phyloP scores from a whole-genome alignment of 2,113 vertebrate species.

The Rostratula benghalensis region DNA sequence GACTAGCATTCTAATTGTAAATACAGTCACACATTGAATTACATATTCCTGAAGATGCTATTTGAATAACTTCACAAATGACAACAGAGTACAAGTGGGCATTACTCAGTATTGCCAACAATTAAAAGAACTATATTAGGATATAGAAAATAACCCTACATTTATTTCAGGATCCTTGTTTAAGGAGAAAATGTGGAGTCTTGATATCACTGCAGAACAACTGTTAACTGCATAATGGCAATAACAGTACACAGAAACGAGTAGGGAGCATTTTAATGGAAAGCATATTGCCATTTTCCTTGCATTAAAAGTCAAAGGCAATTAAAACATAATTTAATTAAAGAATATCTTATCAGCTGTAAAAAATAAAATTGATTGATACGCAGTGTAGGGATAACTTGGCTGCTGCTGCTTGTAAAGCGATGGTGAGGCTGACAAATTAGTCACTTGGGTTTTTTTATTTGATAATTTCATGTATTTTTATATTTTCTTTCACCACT shows the following conservation, averaged over 20 bases:
- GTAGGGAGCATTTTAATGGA: not conserved
- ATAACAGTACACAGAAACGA: not conserved
- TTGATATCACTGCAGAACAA: not conserved
- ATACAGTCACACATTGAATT: conserved; percentile 9
- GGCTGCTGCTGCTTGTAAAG: conserved; percentile 58
- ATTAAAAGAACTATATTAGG: not conserved
- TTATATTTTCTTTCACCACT: conserved; percentile 51
- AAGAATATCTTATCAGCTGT: conserved; percentile 68
- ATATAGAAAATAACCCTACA: not conserved
- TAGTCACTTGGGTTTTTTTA: not conserved
- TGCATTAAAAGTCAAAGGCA: conserved; percentile 70
- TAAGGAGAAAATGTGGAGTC: not conserved
- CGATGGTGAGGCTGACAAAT: conserved; percentile 56
- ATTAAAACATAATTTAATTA: conserved; percentile 79
- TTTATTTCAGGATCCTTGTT: not conserved
- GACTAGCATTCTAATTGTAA: not conserved
- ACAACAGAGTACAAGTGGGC: not conserved
- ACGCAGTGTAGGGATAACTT: conserved; percentile 69
- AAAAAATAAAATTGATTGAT: conserved; percentile 73
- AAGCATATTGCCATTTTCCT: conserved; percentile 65
- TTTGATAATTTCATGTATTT: conserved; percentile 36
- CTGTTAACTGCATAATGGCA: not conserved
- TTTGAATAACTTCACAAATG: conserved; percentile 3
- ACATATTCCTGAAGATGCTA: conserved; percentile 17
- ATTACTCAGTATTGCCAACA: conserved; percentile 4